These are phyloP conservation scores for Triplophysa siluroides DNA, from an alignment of 2,113 vertebrate species.

Conservation along the genomic window DNA sequence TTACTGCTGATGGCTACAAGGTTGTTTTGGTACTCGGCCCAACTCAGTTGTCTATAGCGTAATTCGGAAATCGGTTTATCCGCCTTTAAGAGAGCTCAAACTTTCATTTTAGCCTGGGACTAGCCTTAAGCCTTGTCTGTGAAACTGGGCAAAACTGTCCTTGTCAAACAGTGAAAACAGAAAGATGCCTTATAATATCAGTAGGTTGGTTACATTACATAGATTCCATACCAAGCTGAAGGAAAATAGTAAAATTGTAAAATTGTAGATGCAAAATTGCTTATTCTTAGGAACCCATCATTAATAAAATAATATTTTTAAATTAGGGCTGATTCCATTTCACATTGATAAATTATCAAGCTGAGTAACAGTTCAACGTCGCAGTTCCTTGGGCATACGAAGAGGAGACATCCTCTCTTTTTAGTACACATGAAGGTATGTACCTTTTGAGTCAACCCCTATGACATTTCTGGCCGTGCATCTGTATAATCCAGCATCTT, in stretches of 20 bases:
- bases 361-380: slow-evolving; percentile 57
- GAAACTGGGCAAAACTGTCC: slow-evolving; percentile 29
- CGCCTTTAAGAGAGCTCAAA: no score
- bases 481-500: slow-evolving; percentile 84
- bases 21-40: no score
- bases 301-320: slow-evolving; percentile 3
- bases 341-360: slow-evolving; percentile 58
- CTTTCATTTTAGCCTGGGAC: no score
- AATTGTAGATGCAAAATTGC: background rate
- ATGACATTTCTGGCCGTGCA: slow-evolving; percentile 87
- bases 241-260: background rate
- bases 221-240: background rate
- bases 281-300: background rate
- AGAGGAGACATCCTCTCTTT: slow-evolving; percentile 22
- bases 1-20: no score
- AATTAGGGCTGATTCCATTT: slow-evolving; percentile 9
- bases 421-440: slow-evolving; percentile 86
- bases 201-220: slow-evolving; percentile 41
- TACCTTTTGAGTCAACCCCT: slow-evolving; percentile 84
- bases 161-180: slow-evolving; percentile 45
- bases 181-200: slow-evolving; percentile 33
- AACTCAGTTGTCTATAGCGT: no score
- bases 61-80: no score
- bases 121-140: no score
- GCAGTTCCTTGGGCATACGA: slow-evolving; percentile 66